Conservation (phyloP, 2,797 vertebrate genomes). For the Micrastur ruficollis region DNA sequence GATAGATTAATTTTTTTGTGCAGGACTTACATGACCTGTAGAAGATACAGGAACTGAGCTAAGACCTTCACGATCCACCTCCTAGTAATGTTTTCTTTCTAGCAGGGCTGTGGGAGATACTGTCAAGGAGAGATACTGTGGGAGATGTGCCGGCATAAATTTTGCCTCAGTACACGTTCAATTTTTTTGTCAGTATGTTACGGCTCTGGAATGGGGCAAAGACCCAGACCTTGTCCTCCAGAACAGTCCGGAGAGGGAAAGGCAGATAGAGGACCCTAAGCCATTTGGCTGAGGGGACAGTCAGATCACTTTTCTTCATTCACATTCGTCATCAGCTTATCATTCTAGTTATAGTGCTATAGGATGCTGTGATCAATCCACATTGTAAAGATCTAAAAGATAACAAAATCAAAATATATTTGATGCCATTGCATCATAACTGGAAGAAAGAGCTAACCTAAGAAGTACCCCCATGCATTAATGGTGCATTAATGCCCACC, state of each 20-base stretch:
- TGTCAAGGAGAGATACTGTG: not conserved
- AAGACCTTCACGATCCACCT: not conserved
- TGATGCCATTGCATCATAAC: not conserved
- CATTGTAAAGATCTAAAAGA: not conserved
- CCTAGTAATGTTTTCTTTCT: not conserved
- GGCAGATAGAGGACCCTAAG: not conserved
- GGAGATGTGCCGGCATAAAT: not conserved
- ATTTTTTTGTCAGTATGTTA: not conserved
- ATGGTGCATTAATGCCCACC: not conserved
- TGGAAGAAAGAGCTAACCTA: not conserved
- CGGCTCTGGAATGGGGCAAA: not conserved
- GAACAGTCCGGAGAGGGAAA: not conserved
- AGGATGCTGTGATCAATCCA: not conserved
- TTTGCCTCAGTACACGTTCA: not conserved
- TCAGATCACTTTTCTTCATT: not conserved
- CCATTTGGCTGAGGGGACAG: not conserved
- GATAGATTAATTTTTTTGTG: not conserved
- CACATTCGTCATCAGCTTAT: fast-evolving
- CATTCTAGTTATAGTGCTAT: not conserved
- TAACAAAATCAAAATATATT: not conserved
- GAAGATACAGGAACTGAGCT: not conserved
- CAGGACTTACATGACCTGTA: not conserved
- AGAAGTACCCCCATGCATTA: not conserved
- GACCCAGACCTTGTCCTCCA: not conserved
- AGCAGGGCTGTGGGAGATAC: not conserved